Base-by-base conservation (phyloP, 1,140 invertebrate species). In the Sesamia nonagrioides region DNA sequence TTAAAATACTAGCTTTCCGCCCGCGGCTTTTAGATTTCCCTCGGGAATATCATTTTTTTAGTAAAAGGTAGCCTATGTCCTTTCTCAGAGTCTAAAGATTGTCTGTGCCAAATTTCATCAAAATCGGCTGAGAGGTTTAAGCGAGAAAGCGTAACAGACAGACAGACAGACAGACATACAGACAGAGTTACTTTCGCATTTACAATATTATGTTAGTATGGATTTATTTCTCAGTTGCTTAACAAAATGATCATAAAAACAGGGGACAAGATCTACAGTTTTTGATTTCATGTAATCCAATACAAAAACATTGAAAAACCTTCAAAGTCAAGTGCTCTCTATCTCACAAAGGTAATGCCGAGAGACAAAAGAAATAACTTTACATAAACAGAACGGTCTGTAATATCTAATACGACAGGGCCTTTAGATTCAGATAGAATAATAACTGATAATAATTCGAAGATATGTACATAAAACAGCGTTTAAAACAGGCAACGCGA, bases 301-400 rank as follows among this genome's bases (percentile, higher is more conserved):
- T 18, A 63, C 21, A 63, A 66, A 60, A 33, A 60, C 15, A 45
- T 66, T n/a, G 37, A 42, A 9, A 42, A 66, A 66, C 61, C 17
- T 21, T 42, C 17, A 18, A 42, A 11, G 17, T 21, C n/a, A 18
- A 66, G n/a, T 18, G 37, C 37, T 13, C 56, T 58, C 56, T 60
- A 15, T 33, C 56, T 35, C 11, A 66, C 15, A 42, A 21, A 42
- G n/a, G 17, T 42, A 66, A 40, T 42, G 8, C 18, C 42, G 61
- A 18, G 17, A n/a, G 37, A 42, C 61, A 66, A 66, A 66, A 42
- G 17, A 66, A 66, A 66, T 42, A 17, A 60, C 56, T 60, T 60
- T 9, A 18, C 37, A 63, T 6, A 40, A 40, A 40, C 21, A n/a
- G n/a, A 40, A 37, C 35, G 37, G 40, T 61, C 15, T 61, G 13